phyloP scores from a whole-genome alignment of 2,888 invertebrate species.

The Diaprepes abbreviatus region DNA sequence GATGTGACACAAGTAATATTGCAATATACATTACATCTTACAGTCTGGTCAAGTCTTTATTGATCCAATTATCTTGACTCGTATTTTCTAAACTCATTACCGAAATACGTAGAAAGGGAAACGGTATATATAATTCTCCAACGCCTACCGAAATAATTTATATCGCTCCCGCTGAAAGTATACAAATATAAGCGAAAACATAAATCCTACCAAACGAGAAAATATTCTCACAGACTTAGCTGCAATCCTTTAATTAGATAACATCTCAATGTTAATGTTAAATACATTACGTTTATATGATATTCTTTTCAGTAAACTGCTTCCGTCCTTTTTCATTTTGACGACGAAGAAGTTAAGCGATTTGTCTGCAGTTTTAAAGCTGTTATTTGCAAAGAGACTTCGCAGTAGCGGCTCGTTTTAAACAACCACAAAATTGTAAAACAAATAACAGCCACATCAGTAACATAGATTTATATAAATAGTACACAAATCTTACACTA shows the following conservation, averaged over 20 bases:
- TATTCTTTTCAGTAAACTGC: conserved; percentile 31
- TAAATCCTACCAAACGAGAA: conserved; percentile 22
- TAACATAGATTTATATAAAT: no score
- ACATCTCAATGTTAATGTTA: conserved; percentile 33
- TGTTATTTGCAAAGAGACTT: conserved; percentile 3
- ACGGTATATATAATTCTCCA: no score
- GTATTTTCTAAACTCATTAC: no score
- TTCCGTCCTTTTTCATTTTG: conserved; percentile 28
- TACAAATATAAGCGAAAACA: conserved; percentile 21
- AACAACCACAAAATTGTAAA: neutral
- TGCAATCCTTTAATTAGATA: conserved; percentile 34
- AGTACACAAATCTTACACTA: no score
- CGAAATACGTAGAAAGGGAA: no score
- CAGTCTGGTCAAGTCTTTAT: no score
- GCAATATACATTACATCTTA: no score
- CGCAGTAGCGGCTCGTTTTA: neutral
- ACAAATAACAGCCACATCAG: no score
- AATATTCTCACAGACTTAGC: conserved; percentile 14
- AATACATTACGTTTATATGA: conserved; percentile 21
- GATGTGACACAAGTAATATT: no score
- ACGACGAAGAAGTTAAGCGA: conserved; percentile 11
- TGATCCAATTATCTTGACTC: no score
- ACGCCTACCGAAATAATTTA: conserved; percentile 3
- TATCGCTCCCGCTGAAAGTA: conserved; percentile 10
- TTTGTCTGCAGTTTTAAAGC: conserved; percentile 23